phyloP scores from a whole-genome alignment of 2,113 vertebrate genomes.

The Nematolebias whitei region DNA sequence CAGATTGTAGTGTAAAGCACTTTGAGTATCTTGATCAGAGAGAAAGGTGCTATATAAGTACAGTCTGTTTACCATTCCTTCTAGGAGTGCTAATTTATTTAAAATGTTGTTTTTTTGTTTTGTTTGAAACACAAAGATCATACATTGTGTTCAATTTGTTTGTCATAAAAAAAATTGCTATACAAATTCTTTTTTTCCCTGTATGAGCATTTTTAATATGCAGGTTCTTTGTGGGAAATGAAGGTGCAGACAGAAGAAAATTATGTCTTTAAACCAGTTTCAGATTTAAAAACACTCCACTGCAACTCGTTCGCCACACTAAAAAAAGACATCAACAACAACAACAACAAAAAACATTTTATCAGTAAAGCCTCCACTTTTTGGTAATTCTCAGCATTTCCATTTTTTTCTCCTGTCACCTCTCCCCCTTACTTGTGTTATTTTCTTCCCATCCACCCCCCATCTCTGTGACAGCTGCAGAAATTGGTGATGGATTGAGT shows the following conservation, averaged over 20 bases:
- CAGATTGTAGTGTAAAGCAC: no score
- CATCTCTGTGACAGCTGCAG: constrained; percentile 56
- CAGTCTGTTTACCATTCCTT: no score
- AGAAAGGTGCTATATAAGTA: no score
- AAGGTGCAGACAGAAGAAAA: not conserved
- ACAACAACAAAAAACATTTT: constrained; percentile 23
- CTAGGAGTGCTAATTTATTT: no score
- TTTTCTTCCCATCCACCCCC: constrained; percentile 22
- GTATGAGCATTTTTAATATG: not conserved
- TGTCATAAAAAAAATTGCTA: not conserved
- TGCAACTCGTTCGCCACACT: constrained; percentile 2
- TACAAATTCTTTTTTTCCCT: not conserved
- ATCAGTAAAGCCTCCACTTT: constrained; percentile 47
- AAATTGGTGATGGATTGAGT: constrained; percentile 65
- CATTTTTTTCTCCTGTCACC: constrained; percentile 48
- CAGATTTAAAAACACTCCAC: constrained; percentile 19
- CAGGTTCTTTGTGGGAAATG: not conserved
- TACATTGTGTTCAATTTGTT: not conserved
- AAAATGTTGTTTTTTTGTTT: no score
- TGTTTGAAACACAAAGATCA: no score
- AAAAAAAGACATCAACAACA: no score
- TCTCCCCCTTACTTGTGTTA: constrained; percentile 43
- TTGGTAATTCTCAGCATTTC: constrained; percentile 40
- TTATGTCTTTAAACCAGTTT: constrained; percentile 24
- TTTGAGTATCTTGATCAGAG: no score